Evolutionary conservation across 64 coral and sea anemone genomes (phyloP), one percentile per base, ranked within the genome.

Genomic region (Trachythela sp.): DNA sequence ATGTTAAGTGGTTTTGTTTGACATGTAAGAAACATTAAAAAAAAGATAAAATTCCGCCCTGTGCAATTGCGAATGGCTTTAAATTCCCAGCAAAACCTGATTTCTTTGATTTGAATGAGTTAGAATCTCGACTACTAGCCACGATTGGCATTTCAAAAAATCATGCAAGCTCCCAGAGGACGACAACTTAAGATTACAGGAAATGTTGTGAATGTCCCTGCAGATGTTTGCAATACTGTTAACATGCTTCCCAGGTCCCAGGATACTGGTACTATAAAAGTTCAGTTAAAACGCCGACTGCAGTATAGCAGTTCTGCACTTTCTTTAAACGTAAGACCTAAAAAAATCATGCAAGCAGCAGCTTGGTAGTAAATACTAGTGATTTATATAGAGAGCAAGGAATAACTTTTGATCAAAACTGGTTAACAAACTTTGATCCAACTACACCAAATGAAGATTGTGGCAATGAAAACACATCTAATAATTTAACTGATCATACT

Each of bases 21-120:
- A 22, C 64, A 70, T 70, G 64, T 70, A 70, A 70, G 18, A 32
- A 70, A 32, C 30, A 70, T 70, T 70, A 9, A 70, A 22, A 32
- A n/a, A 70, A 70, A 22, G 30, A 70, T 70, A 70, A 70, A 70
- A 32, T 70, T 22, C 64, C 64, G 4, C 64, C 64, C 18, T 70
- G 64, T 70, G 64, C 64, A 9, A 32, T 70, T 22, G 30, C 8
- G 30, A 70, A 70, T 70, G 64, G 64, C 18, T 26, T 70, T 22
- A 70, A 70, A 70, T 70, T 70, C 30, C 64, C 64, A 70, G 30
- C 64, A 70, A 70, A 70, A 22, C 64, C 64, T n/a, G n/a, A n/a
- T n/a, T n/a, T n/a, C n/a, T n/a, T n/a, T n/a, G n/a, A n/a, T n/a
- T n/a, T n/a, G n/a, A 70, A 70, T 70, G 64, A 70, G 30, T 70